Base-by-base conservation (phyloP, 1,140 invertebrate genomes). In the Leguminivora glycinivorella region DNA sequence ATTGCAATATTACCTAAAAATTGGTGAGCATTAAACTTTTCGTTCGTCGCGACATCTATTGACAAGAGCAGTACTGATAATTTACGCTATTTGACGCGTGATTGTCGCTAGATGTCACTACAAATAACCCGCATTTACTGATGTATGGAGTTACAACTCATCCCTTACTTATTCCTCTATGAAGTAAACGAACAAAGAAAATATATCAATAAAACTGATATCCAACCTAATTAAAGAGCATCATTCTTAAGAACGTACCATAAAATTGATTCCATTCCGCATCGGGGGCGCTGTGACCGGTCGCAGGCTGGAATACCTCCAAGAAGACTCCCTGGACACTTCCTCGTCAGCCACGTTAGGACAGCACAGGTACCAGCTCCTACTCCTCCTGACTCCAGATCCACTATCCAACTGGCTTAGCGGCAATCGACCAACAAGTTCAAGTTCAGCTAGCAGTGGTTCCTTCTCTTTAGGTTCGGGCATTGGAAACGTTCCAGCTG, bases 331-430 rank as follows among this genome's bases (percentile, higher is more conserved):
- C 69, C 88, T 79, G 9, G 86, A 88, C 0, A 88, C 83, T 76
- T 87, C 90, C 77, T 89, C 89, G 5, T 90, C 88, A 0, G 81
- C 83, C 14, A 89, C 80, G 58, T 89, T 90, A 0, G 90, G 90
- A 68, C 91, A 92, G 78, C 91, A 92, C 24, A 92, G 77, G 63
- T 91, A 92, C 91, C 91, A 92, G 68, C 87, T 89, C 68, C 91
- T 79, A 38, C 85, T 91, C 9, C 91, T 75, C 22, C 88, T 76
- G 0, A 92, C 90, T 0, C 87, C 83, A 0, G 78, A 68, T 0
- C 71, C 68, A 0, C 74, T 72, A 7, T 87, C 88, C 75, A 86
- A 52, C 68, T 85, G 87, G 4, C 80, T 86, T 70, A 88, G 24
- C 9, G 83, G 84, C 17, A 89, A 69, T 4, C 89, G 67, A 0